These are phyloP conservation scores for Calephelis perditalis DNA, from an alignment of 2,888 invertebrate genomes.

Conservation along the genomic window DNA sequence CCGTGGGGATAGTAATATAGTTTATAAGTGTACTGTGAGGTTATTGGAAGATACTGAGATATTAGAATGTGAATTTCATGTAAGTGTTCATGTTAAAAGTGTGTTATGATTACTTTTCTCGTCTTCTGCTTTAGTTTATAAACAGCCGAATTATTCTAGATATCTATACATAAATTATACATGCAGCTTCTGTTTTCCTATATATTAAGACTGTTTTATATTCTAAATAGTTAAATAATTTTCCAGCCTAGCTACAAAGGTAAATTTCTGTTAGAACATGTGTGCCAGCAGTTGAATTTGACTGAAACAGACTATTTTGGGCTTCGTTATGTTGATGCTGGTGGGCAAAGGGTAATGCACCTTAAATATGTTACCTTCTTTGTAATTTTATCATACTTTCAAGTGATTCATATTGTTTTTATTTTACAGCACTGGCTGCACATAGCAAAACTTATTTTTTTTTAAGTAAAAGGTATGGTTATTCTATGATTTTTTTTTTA, in stretches of 20 bases:
- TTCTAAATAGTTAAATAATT: neutral
- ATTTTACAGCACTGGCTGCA: conserved; percentile 94
- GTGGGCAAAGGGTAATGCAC: conserved; percentile 87
- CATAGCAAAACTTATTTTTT: conserved; percentile 91
- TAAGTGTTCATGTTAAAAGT: conserved; percentile 39
- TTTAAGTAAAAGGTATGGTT: conserved; percentile 91
- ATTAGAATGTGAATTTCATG: conserved; percentile 94
- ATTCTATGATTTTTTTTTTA: neutral
- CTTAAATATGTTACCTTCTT: neutral
- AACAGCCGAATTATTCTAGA: neutral
- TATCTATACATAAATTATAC: neutral
- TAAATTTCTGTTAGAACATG: conserved; percentile 91
- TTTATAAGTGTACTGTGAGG: conserved; percentile 92
- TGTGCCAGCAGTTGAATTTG: conserved; percentile 93
- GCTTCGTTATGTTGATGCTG: conserved; percentile 92
- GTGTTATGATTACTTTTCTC: too few species aligned
- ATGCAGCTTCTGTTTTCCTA: conserved; percentile 7
- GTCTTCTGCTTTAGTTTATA: neutral
- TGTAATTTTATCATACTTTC: conserved; percentile 16
- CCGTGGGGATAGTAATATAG: conserved; percentile 89
- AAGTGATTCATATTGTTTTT: conserved; percentile 20
- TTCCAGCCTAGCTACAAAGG: conserved; percentile 93
- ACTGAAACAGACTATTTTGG: conserved; percentile 97
- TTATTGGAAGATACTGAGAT: conserved; percentile 94
- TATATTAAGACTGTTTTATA: too few species aligned